phyloP scores from a whole-genome alignment of 1,140 invertebrate genomes.

The Drosophila navojoa region DNA sequence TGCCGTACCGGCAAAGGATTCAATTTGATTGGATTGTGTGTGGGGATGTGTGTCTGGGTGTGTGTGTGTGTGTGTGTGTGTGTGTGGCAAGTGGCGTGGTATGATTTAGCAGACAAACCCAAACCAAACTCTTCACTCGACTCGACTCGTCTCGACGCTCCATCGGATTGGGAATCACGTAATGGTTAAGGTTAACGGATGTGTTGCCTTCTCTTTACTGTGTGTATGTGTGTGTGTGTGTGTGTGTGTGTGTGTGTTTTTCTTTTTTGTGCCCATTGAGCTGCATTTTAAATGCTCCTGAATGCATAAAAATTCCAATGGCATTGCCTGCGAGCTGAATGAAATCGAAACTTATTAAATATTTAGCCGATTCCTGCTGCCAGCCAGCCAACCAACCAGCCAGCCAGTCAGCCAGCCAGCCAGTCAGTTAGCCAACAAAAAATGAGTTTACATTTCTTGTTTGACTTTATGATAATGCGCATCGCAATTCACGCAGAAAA shows the following conservation, averaged over 20 bases:
- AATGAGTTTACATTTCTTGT: conserved; percentile 77
- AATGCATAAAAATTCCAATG: conserved; percentile 74
- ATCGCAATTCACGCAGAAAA: conserved; percentile 11
- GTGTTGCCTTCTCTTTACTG: conserved; percentile 33
- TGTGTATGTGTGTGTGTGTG: not conserved
- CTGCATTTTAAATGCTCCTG: conserved; percentile 80
- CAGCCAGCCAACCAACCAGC: conserved; percentile 3
- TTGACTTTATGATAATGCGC: conserved; percentile 82
- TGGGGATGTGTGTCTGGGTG: conserved; percentile 31
- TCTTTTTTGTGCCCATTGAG: conserved; percentile 63
- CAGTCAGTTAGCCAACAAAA: conserved; percentile 31
- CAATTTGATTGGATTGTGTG: conserved; percentile 81
- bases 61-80: conserved; percentile 29
- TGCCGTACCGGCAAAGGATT: conserved; percentile 62
- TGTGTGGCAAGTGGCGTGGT: conserved; percentile 59
- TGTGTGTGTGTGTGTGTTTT: too few species aligned
- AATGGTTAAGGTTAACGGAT: conserved; percentile 67
- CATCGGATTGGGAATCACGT: conserved; percentile 68
- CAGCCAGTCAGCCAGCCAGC: not conserved
- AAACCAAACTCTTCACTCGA: not conserved
- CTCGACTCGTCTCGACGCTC: conserved; percentile 1
- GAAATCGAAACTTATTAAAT: conserved; percentile 84
- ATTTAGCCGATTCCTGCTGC: conserved; percentile 57
- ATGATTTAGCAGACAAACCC: conserved; percentile 56
- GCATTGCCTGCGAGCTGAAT: conserved; percentile 44